Conservation (phyloP, 2,797 vertebrate genomes). For the Cichlasoma orientale region DNA sequence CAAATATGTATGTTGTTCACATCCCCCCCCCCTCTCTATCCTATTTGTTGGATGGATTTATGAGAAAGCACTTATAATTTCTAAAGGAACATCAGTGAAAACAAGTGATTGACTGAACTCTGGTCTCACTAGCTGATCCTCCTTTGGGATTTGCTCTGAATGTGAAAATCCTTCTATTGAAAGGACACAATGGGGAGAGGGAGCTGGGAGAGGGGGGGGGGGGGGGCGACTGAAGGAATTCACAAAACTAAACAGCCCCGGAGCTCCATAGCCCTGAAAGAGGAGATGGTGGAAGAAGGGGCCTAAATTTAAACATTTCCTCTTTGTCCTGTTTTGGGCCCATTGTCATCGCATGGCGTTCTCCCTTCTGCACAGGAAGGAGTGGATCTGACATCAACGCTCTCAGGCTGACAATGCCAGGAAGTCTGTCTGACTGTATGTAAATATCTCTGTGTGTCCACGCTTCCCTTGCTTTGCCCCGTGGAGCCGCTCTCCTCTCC, state of each 20-base stretch:
- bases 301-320: slow-evolving; percentile 85
- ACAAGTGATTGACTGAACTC: slow-evolving; percentile 78
- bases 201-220: slow-evolving; percentile 50
- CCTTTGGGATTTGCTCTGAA: slow-evolving; percentile 78
- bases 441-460: slow-evolving; percentile 83
- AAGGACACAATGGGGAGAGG: slow-evolving; percentile 78
- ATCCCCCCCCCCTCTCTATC: background rate
- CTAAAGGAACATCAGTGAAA: slow-evolving; percentile 56
- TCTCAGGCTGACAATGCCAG: slow-evolving; percentile 83
- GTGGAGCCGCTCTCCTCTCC: slow-evolving; percentile 47
- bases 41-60: slow-evolving; percentile 16
- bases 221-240: slow-evolving; percentile 70
- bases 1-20: background rate
- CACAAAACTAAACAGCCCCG: slow-evolving; percentile 72
- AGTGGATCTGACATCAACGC: slow-evolving; percentile 85
- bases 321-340: slow-evolving; percentile 83
- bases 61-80: slow-evolving; percentile 48
- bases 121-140: slow-evolving; percentile 73
- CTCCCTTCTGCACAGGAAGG: slow-evolving; percentile 85
- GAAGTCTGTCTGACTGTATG: slow-evolving; percentile 84
- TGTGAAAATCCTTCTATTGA: slow-evolving; percentile 82
- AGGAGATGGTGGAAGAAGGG: slow-evolving; percentile 76
- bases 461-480: slow-evolving; percentile 73
- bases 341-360: slow-evolving; percentile 81
- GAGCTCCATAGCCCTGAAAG: slow-evolving; percentile 61